Evolutionary conservation across 2,888 invertebrate genomes (phyloP).

Genomic region (Agrotis puta): DNA sequence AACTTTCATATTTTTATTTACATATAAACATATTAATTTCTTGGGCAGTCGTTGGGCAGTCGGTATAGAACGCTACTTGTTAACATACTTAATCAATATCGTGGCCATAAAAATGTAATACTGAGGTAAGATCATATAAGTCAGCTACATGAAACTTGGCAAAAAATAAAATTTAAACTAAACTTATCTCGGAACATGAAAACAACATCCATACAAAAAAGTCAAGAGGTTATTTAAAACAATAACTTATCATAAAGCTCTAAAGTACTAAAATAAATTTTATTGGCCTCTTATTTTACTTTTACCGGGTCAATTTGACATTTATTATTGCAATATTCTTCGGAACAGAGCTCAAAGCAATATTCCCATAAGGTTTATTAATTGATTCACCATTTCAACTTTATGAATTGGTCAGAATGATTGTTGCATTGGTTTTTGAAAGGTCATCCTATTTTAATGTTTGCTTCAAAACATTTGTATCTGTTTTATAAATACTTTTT

Average conservation of each 20-base stretch:
- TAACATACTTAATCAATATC: too few species aligned
- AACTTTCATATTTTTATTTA: too few species aligned
- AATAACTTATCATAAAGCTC: not conserved
- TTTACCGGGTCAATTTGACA: not conserved
- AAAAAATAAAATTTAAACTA: not conserved
- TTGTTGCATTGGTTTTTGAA: not conserved
- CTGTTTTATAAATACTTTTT: too few species aligned
- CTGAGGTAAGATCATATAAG: too few species aligned
- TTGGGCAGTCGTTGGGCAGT: too few species aligned
- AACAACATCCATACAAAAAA: not conserved
- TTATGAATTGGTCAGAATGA: not conserved
- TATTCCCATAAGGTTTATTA: conserved; percentile 10
- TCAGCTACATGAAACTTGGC: not conserved
- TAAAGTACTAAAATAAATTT: not conserved
- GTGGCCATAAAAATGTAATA: too few species aligned
- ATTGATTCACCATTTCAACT: conserved; percentile 22
- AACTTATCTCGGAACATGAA: not conserved
- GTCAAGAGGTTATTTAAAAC: not conserved
- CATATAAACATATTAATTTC: too few species aligned
- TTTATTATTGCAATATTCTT: conserved; percentile 11
- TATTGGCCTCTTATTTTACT: conserved; percentile 12
- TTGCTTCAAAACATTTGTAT: not conserved
- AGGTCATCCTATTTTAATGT: not conserved
- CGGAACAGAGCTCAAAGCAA: conserved; percentile 10
- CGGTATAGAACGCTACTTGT: too few species aligned